Conservation (phyloP, 2,888 invertebrate species). For the Trachelus iudaicus region DNA sequence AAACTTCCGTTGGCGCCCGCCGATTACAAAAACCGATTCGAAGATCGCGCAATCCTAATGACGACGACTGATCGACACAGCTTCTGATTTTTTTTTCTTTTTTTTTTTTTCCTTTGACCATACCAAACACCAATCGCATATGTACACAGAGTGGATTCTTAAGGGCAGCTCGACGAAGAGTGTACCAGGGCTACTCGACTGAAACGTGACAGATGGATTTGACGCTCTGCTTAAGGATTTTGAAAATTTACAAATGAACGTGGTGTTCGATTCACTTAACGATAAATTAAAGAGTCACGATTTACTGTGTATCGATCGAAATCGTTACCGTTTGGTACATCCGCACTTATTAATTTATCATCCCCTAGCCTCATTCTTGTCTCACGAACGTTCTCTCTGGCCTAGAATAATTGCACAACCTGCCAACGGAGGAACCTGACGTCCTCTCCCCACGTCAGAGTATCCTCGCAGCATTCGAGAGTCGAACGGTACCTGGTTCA, state of each 20-base stretch:
- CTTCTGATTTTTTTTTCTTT: background rate
- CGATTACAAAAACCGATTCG: background rate
- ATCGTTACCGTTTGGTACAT: too few relatives aligned
- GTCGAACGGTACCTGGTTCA: constrained; percentile 7
- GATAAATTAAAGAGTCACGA: background rate
- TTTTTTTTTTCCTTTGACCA: background rate
- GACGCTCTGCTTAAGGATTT: background rate
- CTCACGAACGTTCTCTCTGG: background rate
- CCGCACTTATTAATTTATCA: too few relatives aligned
- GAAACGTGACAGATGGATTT: background rate
- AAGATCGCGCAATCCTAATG: background rate
- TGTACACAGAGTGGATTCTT: background rate
- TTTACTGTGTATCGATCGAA: background rate
- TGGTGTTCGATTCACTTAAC: background rate
- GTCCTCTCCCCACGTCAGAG: too few relatives aligned
- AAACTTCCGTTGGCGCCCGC: background rate
- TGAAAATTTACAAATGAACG: background rate
- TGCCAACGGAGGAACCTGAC: background rate
- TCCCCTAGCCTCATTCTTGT: too few relatives aligned
- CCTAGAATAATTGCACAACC: background rate
- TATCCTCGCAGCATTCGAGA: background rate
- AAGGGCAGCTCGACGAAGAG: background rate
- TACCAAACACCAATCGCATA: background rate
- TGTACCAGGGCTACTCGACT: background rate
- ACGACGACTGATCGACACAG: background rate